Conservation (phyloP, 2,113 vertebrate genomes). For the Haliaeetus leucogaster region DNA sequence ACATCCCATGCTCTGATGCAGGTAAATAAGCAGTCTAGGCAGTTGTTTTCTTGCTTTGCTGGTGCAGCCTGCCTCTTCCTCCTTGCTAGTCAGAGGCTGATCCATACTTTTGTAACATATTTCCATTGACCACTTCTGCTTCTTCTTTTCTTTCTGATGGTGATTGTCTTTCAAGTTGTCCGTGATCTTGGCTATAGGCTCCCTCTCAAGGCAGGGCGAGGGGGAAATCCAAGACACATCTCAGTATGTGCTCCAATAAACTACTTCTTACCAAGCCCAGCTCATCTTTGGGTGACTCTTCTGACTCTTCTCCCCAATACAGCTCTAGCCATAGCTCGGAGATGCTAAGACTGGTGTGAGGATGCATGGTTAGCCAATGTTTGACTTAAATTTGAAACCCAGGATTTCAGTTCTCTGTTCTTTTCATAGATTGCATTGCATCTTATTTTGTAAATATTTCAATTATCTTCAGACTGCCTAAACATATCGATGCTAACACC, state of each 20-base stretch:
- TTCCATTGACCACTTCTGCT: not conserved
- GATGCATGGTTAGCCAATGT: not conserved
- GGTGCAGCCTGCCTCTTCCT: not conserved
- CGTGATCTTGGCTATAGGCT: not conserved
- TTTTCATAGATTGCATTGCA: not conserved
- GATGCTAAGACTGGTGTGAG: accelerated
- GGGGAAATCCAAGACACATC: accelerated
- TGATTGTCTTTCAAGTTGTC: not conserved
- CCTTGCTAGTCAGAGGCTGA: not conserved
- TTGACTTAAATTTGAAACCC: not conserved
- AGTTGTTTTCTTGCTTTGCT: not conserved
- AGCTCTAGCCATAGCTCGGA: not conserved
- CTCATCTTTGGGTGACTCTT: not conserved
- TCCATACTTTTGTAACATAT: not conserved
- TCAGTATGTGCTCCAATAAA: not conserved
- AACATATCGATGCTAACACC: too few relatives aligned
- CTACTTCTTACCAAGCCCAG: not conserved
- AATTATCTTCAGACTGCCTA: not conserved
- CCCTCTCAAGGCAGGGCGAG: not conserved
- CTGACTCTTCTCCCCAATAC: not conserved
- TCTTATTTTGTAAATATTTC: not conserved
- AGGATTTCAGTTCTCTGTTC: not conserved
- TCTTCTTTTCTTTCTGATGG: not conserved
- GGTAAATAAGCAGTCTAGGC: not conserved
- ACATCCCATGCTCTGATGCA: not conserved